These are phyloP conservation scores for Oryzias melastigma DNA, from an alignment of 2,113 vertebrate genomes.

Conservation along the genomic window DNA sequence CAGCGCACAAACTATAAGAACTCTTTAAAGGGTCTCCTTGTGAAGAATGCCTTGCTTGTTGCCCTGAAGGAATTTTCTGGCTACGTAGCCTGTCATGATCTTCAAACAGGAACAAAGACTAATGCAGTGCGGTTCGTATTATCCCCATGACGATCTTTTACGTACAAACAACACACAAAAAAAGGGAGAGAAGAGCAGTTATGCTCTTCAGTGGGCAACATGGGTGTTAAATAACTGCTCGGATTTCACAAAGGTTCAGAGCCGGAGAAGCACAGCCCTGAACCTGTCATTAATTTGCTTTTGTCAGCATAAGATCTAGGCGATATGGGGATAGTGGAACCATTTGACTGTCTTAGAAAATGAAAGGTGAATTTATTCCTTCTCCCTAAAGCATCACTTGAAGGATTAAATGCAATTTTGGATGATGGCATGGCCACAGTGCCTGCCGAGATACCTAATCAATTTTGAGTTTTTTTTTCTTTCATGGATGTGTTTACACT, in stretches of 20 bases:
- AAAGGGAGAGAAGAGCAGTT: neutral
- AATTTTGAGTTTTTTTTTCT: slow-evolving; percentile 25
- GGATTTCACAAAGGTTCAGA: slow-evolving; percentile 47
- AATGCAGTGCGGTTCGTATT: slow-evolving; percentile 33
- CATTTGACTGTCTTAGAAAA: slow-evolving; percentile 42
- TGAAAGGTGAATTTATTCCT: slow-evolving; percentile 43
- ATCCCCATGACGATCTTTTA: slow-evolving; percentile 52
- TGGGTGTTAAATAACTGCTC: slow-evolving; percentile 44
- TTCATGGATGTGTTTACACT: slow-evolving; percentile 42
- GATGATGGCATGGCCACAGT: slow-evolving; percentile 42
- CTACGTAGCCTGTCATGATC: slow-evolving; percentile 53
- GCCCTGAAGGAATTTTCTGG: slow-evolving; percentile 57
- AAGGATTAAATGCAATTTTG: slow-evolving; percentile 46
- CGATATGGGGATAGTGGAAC: slow-evolving; percentile 42
- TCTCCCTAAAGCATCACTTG: slow-evolving; percentile 29
- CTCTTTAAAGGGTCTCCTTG: slow-evolving; percentile 52
- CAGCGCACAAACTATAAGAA: slow-evolving; percentile 29
- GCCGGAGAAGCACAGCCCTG: slow-evolving; percentile 41
- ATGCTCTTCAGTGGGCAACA: slow-evolving; percentile 29
- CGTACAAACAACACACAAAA: slow-evolving; percentile 46
- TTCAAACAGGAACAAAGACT: slow-evolving; percentile 63
- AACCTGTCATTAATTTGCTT: slow-evolving; percentile 50
- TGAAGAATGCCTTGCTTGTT: slow-evolving; percentile 61
- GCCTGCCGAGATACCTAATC: slow-evolving; percentile 46
- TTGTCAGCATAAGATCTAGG: slow-evolving; percentile 40